Percentiles rank a stretch among this genome's conserved stretches.
Evolutionary conservation across 2,113 vertebrate species (phyloP).

Genomic region (Bujurquina vittata): DNA sequence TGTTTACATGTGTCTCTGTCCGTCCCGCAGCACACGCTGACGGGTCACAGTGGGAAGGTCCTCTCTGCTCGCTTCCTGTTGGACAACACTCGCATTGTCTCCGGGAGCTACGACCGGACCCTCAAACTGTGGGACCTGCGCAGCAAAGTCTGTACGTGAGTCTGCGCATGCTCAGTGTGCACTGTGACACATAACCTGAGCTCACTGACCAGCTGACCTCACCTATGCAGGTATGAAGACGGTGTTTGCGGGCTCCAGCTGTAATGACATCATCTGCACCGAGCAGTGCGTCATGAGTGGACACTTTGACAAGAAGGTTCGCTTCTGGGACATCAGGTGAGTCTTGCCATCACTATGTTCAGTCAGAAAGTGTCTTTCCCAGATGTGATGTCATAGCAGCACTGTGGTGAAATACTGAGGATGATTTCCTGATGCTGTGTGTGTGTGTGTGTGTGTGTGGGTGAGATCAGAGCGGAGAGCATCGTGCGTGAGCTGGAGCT

Average conservation of each 20-base stretch:
- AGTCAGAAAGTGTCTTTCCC: too few species aligned
- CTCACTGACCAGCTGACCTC: neutral
- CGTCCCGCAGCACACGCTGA: constrained; percentile 89
- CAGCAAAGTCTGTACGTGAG: constrained; percentile 97
- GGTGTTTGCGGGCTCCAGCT: constrained; percentile 97
- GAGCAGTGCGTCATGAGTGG: constrained; percentile 99
- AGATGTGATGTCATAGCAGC: neutral
- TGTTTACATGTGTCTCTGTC: neutral
- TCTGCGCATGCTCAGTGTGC: neutral
- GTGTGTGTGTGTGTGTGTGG: neutral
- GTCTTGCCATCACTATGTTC: neutral
- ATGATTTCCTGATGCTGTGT: neutral
- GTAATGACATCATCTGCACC: constrained; percentile 97
- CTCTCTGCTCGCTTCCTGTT: constrained; percentile 94
- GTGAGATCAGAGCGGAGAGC: constrained; percentile 85
- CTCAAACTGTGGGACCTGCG: constrained; percentile 99
- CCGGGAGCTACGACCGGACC: constrained; percentile 95
- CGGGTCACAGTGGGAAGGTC: constrained; percentile 97
- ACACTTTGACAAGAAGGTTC: constrained; percentile 98
- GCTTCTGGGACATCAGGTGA: constrained; percentile 99
- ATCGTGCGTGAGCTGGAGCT: constrained; percentile 92
- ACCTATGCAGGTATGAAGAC: constrained; percentile 93
- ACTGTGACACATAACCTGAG: neutral
- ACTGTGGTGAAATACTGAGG: neutral
- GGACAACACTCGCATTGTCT: constrained; percentile 97